These are phyloP conservation scores for Scolopax rusticola DNA, from an alignment of 2,797 vertebrate genomes.

Conservation along the genomic window DNA sequence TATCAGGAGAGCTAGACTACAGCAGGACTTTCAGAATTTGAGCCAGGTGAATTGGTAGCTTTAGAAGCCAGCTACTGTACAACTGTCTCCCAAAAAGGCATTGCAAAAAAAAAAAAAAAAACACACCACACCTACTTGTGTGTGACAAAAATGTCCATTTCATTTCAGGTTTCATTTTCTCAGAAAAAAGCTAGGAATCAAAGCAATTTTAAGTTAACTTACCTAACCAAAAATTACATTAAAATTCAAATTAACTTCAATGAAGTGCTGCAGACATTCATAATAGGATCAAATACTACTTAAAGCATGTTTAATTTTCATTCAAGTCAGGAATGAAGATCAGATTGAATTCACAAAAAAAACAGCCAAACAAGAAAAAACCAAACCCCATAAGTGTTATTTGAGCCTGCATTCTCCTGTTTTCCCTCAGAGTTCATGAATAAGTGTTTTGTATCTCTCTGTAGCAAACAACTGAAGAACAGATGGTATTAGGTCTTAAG, in stretches of 20 bases:
- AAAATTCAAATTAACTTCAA: background rate
- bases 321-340: background rate
- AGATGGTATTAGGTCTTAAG: background rate
- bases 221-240: background rate
- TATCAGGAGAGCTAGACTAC: background rate
- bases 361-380: background rate
- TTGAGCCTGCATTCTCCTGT: background rate
- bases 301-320: background rate
- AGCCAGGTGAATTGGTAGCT: background rate
- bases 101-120: background rate
- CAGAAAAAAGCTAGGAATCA: background rate
- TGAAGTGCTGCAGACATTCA: background rate
- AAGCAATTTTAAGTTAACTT: background rate
- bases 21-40: background rate
- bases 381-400: background rate
- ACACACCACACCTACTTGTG: too few species aligned
- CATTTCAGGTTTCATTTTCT: background rate
- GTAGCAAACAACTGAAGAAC: conserved; percentile 9
- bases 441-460: background rate
- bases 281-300: background rate
- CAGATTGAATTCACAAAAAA: background rate
- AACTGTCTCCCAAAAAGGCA: background rate
- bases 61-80: background rate
- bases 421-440: background rate
- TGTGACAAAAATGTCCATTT: background rate